These are phyloP conservation scores for Malurus leucopterus DNA, from an alignment of 2,797 vertebrate genomes.

Conservation along the genomic window DNA sequence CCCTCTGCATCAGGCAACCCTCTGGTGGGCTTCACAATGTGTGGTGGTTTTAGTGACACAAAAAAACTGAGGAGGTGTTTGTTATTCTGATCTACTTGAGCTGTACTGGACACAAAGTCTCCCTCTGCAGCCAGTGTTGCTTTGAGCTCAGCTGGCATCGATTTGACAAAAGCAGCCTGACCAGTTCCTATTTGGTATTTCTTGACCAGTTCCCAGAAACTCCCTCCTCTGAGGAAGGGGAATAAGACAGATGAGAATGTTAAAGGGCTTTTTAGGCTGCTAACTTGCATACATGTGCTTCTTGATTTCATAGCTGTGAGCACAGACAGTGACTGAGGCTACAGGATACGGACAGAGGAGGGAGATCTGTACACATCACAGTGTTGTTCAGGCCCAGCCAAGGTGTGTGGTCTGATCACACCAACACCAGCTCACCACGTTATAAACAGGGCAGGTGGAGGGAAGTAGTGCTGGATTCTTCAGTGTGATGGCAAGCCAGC, in stretches of 20 bases:
- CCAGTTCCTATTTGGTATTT: neutral
- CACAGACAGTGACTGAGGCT: constrained; percentile 17
- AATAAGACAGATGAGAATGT: neutral
- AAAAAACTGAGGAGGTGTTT: neutral
- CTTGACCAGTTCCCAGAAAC: constrained; percentile 5
- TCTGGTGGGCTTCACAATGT: neutral
- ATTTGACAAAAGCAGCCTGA: neutral
- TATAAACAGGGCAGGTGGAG: neutral
- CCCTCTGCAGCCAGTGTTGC: neutral
- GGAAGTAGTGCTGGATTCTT: neutral
- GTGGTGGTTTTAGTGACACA: neutral
- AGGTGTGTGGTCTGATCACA: constrained; percentile 1
- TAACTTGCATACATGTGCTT: neutral
- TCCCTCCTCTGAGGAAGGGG: constrained; percentile 2
- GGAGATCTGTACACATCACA: constrained; percentile 59
- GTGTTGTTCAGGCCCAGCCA: constrained; percentile 60
- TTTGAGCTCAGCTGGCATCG: neutral
- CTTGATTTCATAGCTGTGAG: constrained; percentile 20
- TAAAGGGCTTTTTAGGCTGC: neutral
- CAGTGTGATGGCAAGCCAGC: neutral
- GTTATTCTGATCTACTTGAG: neutral
- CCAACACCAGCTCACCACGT: neutral
- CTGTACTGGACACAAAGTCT: neutral
- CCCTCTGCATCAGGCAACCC: neutral
- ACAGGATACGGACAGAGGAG: constrained; percentile 8